Conservation (phyloP, 2,113 vertebrate genomes). For the Meleagris gallopavo region DNA sequence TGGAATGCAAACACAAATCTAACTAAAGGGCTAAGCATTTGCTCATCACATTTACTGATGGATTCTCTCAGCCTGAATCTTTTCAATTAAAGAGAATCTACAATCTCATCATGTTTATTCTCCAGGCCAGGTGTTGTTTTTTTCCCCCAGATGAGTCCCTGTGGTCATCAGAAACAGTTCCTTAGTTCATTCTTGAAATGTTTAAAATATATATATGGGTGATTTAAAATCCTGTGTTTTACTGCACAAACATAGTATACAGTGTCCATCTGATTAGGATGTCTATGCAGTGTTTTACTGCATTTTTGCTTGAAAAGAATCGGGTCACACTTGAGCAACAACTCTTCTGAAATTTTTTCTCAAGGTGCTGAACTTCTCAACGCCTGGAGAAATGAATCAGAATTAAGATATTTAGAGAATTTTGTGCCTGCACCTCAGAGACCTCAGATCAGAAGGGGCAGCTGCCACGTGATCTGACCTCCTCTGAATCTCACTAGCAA, state of each 20-base stretch:
- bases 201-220: neutral
- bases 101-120: neutral
- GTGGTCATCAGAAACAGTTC: neutral
- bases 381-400: neutral
- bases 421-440: neutral
- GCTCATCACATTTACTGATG: neutral
- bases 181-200: neutral
- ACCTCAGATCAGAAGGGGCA: neutral
- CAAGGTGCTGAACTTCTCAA: neutral
- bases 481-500: neutral
- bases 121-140: neutral
- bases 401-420: neutral
- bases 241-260: neutral
- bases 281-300: neutral
- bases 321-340: neutral
- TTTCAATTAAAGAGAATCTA: neutral
- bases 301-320: neutral
- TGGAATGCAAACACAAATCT: neutral
- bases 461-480: neutral
- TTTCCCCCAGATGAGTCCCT: neutral
- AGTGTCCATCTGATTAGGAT: neutral
- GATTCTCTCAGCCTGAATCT: neutral
- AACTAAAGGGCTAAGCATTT: constrained; percentile 17
- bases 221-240: neutral
- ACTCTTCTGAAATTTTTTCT: neutral